These are phyloP conservation scores for Halichondria panicea DNA, from an alignment of 37 sponge, comb jelly and placozoan species.

Conservation along the genomic window DNA sequence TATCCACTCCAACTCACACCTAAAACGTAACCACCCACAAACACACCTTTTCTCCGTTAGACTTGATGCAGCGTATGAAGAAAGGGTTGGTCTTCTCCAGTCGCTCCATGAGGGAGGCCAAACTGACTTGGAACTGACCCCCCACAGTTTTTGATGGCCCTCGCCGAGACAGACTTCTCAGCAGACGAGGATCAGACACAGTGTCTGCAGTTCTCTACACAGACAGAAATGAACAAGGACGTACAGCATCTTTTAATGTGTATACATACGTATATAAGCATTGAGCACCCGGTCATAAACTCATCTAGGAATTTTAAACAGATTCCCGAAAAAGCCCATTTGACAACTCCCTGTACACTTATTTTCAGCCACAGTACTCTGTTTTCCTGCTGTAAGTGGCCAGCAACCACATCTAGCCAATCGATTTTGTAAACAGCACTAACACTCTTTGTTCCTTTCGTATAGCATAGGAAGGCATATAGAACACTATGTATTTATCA, in stretches of 20 bases:
- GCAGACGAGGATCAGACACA: background rate
- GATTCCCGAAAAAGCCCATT: too few relatives aligned
- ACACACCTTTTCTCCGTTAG: constrained; percentile 75
- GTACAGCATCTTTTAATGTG: background rate
- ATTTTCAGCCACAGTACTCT: too few relatives aligned
- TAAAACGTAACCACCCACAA: background rate
- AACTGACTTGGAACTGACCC: constrained; percentile 83
- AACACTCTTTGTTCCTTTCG: too few relatives aligned
- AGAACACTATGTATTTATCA: too few relatives aligned
- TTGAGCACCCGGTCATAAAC: background rate
- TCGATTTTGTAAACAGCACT: too few relatives aligned
- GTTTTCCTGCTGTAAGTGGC: too few relatives aligned
- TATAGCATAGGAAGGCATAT: too few relatives aligned
- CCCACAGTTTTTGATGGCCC: constrained; percentile 82
- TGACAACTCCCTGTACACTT: too few relatives aligned
- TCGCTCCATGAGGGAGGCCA: constrained; percentile 81
- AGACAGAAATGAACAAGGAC: background rate
- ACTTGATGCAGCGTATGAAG: constrained; percentile 96
- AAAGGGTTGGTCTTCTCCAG: constrained; percentile 85
- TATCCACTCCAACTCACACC: background rate
- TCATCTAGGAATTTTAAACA: too few relatives aligned
- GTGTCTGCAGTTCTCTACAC: background rate
- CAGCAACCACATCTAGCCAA: too few relatives aligned
- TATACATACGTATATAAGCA: background rate
- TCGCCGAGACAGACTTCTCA: constrained; percentile 1